phyloP scores from a whole-genome alignment of 2,888 invertebrate species.

The Agrochola macilenta region DNA sequence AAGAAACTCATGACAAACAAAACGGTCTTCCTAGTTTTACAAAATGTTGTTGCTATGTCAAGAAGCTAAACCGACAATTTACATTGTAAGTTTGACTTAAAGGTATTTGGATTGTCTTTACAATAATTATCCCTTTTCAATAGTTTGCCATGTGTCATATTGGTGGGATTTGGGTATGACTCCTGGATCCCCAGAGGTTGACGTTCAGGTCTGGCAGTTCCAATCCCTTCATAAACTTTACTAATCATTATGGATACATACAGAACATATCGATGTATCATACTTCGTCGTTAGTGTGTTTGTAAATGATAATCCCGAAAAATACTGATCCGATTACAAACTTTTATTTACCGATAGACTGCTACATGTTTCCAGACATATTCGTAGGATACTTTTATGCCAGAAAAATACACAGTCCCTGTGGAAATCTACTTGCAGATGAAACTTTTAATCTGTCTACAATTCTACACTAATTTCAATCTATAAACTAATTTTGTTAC shows the following conservation, averaged over 20 bases:
- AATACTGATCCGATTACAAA: slow-evolving; percentile 1
- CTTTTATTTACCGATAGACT: background rate
- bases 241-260: background rate
- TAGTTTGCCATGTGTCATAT: background rate
- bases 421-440: background rate
- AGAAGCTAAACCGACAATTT: background rate
- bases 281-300: background rate
- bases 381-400: background rate
- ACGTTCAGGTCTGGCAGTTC: background rate
- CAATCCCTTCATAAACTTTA: background rate
- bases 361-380: background rate
- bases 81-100: background rate
- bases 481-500: too few relatives aligned
- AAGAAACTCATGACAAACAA: slow-evolving; percentile 11
- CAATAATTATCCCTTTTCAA: too few relatives aligned
- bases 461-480: too few relatives aligned
- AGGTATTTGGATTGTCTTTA: background rate
- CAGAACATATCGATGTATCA: background rate
- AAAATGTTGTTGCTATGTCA: background rate
- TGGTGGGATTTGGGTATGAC: too few relatives aligned
- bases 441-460: background rate
- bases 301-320: background rate
- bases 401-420: background rate
- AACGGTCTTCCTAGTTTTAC: slow-evolving; percentile 14
- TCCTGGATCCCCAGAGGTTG: too few relatives aligned